Evolutionary conservation across 2,888 invertebrate species (phyloP).

Genomic region (Melieria omissa): DNA sequence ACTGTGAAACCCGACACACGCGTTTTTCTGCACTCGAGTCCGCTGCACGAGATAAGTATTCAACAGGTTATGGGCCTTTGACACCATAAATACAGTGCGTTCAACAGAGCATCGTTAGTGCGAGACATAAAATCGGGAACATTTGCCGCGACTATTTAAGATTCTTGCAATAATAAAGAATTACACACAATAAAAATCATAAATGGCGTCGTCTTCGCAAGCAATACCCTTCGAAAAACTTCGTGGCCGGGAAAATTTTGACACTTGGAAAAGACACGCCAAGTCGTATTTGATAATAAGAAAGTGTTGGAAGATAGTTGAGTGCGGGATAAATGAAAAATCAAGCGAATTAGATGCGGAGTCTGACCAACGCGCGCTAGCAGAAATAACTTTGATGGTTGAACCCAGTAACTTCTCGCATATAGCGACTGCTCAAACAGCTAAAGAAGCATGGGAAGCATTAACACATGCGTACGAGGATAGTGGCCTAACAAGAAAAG

Average conservation of each 20-base stretch:
- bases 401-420: constrained; percentile 42
- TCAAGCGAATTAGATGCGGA: constrained; percentile 2
- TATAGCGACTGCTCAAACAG: constrained; percentile 36
- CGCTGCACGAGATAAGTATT: not conserved
- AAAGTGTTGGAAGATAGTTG: constrained; percentile 14
- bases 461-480: constrained; percentile 41
- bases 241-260: no score
- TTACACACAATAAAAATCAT: not conserved
- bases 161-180: not conserved
- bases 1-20: no score
- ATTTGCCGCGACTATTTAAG: not conserved
- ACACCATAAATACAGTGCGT: not conserved
- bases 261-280: not conserved
- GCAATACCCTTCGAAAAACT: no score
- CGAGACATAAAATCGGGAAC: not conserved
- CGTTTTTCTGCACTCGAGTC: no score
- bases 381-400: constrained; percentile 43
- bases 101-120: not conserved
- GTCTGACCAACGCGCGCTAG: constrained; percentile 32
- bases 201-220: not conserved
- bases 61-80: constrained; percentile 2
- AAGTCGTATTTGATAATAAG: constrained; percentile 7
- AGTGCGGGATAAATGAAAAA: not conserved
- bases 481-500: constrained; percentile 40
- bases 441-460: constrained; percentile 43